A percentile compares a stretch with the other conserved stretches of the same genome.
These are phyloP conservation scores for Tetramorium simillimum DNA, from an alignment of 1,140 invertebrate species.

Conservation along the genomic window DNA sequence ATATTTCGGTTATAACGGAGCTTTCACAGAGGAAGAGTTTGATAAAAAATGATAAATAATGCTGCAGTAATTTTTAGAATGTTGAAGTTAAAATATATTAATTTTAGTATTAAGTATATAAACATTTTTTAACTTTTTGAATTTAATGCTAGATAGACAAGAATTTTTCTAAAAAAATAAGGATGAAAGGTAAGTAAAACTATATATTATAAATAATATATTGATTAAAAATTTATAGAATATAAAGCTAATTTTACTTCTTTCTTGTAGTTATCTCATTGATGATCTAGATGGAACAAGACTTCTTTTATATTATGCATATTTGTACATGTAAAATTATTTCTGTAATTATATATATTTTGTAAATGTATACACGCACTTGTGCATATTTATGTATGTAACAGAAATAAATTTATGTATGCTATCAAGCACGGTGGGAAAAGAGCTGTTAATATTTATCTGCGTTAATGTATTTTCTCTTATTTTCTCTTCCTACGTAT, in stretches of 20 bases:
- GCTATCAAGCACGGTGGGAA: background rate
- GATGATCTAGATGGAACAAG: background rate
- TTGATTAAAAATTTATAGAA: background rate
- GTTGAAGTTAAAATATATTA: background rate
- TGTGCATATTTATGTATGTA: background rate
- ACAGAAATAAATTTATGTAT: constrained; percentile 3
- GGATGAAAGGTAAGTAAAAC: background rate
- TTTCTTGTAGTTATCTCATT: background rate
- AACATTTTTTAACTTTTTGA: background rate
- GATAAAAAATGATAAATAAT: background rate
- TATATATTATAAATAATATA: background rate
- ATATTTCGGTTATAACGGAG: background rate
- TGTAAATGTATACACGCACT: background rate
- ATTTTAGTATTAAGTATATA: background rate
- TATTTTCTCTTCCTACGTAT: background rate
- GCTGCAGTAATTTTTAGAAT: background rate
- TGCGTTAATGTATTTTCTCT: background rate
- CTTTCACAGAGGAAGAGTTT: background rate
- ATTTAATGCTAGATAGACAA: background rate
- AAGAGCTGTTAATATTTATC: background rate
- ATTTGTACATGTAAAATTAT: background rate
- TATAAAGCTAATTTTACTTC: background rate
- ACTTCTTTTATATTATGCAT: background rate
- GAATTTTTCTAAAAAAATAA: background rate
- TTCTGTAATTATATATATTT: background rate